Percentiles rank a stretch among this genome's conserved stretches.
These are phyloP conservation scores for Lasioglossum leucozonium DNA, from an alignment of 2,888 invertebrate species.

Conservation along the genomic window DNA sequence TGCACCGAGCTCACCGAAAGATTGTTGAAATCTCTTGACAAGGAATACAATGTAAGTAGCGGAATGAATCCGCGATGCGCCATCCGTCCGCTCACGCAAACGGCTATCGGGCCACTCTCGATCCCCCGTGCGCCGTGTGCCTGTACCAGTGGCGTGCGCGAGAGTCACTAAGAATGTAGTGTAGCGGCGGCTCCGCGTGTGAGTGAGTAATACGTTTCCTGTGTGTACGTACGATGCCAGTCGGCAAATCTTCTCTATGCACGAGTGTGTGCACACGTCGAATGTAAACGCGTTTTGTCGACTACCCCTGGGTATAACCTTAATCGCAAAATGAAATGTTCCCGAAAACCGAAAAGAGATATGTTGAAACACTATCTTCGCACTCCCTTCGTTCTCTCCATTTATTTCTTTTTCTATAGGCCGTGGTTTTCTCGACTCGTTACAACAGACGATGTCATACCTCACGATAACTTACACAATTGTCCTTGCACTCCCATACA, in stretches of 20 bases:
- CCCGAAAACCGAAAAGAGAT: neutral
- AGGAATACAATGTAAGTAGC: slow-evolving; percentile 98
- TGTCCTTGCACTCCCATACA: slow-evolving; percentile 9
- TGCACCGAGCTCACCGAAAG: slow-evolving; percentile 95
- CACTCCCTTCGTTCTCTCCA: neutral
- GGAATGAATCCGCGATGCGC: slow-evolving; percentile 83
- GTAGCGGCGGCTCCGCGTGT: slow-evolving; percentile 61
- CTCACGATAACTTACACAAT: slow-evolving; percentile 10
- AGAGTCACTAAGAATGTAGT: slow-evolving; percentile 68
- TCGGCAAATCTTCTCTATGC: slow-evolving; percentile 50
- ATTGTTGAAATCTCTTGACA: slow-evolving; percentile 98
- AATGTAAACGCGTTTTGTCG: slow-evolving; percentile 61
- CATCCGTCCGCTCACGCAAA: slow-evolving; percentile 87
- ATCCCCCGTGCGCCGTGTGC: slow-evolving; percentile 75
- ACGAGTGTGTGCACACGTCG: slow-evolving; percentile 52
- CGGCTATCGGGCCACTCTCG: slow-evolving; percentile 82
- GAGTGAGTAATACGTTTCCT: slow-evolving; percentile 53
- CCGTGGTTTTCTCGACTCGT: neutral
- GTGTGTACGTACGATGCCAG: slow-evolving; percentile 59
- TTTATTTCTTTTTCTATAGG: neutral
- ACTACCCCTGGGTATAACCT: slow-evolving; percentile 72
- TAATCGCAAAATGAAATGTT: slow-evolving; percentile 48
- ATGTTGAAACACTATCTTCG: slow-evolving; percentile 7
- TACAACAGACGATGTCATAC: neutral
- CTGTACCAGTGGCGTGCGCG: slow-evolving; percentile 76